phyloP scores from a whole-genome alignment of 2,888 invertebrate species.

The Agriotes lineatus region DNA sequence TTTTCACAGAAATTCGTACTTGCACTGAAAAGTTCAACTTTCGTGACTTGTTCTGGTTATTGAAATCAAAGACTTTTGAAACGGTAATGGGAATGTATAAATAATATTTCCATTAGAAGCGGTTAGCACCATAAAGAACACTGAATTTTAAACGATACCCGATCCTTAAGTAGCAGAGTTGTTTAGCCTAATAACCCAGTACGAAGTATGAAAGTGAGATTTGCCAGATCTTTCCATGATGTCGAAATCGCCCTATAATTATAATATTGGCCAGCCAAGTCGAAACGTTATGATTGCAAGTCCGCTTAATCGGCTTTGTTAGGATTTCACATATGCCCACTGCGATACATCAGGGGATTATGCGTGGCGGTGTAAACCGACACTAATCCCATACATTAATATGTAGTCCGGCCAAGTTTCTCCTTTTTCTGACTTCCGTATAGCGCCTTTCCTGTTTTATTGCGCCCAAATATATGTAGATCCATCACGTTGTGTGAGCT shows the following conservation, averaged over 20 bases:
- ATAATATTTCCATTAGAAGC: too few relatives aligned
- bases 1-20: too few relatives aligned
- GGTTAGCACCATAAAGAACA: too few relatives aligned
- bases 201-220: too few relatives aligned
- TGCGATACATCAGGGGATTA: constrained; percentile 54
- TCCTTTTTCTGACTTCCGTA: constrained; percentile 26
- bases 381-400: constrained; percentile 50
- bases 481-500: neutral
- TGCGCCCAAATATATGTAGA: neutral
- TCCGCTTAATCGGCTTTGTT: constrained; percentile 49
- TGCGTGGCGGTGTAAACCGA: constrained; percentile 52
- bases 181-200: too few relatives aligned
- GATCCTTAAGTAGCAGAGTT: too few relatives aligned
- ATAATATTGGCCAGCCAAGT: constrained; percentile 32
- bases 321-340: constrained; percentile 50
- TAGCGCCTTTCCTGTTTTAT: constrained; percentile 13
- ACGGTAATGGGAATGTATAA: too few relatives aligned
- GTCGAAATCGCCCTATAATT: neutral
- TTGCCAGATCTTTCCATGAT: too few relatives aligned
- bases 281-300: constrained; percentile 31
- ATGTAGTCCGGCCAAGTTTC: constrained; percentile 42
- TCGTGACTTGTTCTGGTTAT: too few relatives aligned
- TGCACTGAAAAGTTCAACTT: too few relatives aligned
- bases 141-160: too few relatives aligned
- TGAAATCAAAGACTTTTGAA: too few relatives aligned